A percentile compares a stretch with the other conserved stretches of the same genome.
Conservation (phyloP, 1,140 invertebrate genomes). For the Dendroctonus valens region DNA sequence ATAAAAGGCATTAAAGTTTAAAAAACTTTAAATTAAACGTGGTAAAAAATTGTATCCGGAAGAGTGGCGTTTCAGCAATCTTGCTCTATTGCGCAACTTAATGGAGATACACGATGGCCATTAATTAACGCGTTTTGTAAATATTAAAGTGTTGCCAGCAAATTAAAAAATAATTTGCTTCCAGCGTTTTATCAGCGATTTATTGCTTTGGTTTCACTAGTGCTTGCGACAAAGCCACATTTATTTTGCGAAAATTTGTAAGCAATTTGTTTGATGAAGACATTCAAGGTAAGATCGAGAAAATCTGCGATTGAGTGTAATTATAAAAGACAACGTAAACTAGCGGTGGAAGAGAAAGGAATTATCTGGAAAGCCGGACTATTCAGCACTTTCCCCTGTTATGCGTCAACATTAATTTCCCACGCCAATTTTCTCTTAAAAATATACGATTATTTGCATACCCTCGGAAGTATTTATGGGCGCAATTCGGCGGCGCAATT, state of each 20-base stretch:
- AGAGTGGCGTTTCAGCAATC: slow-evolving; percentile 1
- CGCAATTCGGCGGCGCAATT: slow-evolving; percentile 31
- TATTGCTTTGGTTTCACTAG: too few relatives aligned
- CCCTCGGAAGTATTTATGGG: slow-evolving; percentile 33
- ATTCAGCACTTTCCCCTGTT: slow-evolving; percentile 30
- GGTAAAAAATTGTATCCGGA: neutral
- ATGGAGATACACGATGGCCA: neutral
- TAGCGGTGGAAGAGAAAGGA: slow-evolving; percentile 15
- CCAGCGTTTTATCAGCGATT: too few relatives aligned
- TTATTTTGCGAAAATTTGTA: too few relatives aligned
- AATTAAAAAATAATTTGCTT: neutral
- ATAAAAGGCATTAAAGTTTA: slow-evolving; percentile 21
- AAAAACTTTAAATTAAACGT: slow-evolving; percentile 23
- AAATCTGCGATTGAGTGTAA: too few relatives aligned
- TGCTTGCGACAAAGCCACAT: too few relatives aligned
- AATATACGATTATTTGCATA: slow-evolving; percentile 36
- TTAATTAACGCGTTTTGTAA: neutral
- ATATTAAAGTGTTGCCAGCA: neutral
- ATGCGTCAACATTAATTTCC: slow-evolving; percentile 31
- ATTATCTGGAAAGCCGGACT: slow-evolving; percentile 15
- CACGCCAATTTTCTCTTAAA: slow-evolving; percentile 30
- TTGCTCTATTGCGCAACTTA: neutral
- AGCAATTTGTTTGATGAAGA: too few relatives aligned
- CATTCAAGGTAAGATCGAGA: too few relatives aligned
- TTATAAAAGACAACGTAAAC: slow-evolving; percentile 13